Conservation (phyloP, 2,888 invertebrate species). For the Limenitis arthemis region DNA sequence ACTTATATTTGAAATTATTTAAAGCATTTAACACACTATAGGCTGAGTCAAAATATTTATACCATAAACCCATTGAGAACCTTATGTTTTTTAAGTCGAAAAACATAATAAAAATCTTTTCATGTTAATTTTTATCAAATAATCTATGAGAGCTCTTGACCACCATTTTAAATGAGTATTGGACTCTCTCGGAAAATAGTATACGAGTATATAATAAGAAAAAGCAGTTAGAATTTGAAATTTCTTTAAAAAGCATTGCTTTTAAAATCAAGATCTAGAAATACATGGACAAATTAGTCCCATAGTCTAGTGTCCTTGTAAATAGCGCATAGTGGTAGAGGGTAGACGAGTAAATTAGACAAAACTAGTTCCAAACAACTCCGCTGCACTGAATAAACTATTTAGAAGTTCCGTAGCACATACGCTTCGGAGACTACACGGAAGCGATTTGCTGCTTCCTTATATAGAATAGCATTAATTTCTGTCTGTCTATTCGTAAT, state of each 20-base stretch:
- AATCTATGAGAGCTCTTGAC: no score
- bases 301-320: conserved; percentile 8
- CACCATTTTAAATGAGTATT: no score
- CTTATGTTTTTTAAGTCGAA: no score
- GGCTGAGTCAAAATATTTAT: no score
- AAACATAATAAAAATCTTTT: no score
- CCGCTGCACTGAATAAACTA: conserved; percentile 38
- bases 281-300: conserved; percentile 8
- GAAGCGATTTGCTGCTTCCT: conserved; percentile 11
- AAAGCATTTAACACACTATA: no score
- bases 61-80: no score
- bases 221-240: no score
- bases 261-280: not conserved
- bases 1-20: no score
- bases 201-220: no score
- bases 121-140: no score
- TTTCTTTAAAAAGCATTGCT: not conserved
- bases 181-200: no score
- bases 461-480: not conserved
- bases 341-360: conserved; percentile 40
- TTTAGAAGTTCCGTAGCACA: conserved; percentile 16
- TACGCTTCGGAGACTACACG: conserved; percentile 10
- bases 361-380: conserved; percentile 49
- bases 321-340: conserved; percentile 26
- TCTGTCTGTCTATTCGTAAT: not conserved